Evolutionary conservation across 2,888 invertebrate species (phyloP).

Genomic region (Yponomeuta evonymella): DNA sequence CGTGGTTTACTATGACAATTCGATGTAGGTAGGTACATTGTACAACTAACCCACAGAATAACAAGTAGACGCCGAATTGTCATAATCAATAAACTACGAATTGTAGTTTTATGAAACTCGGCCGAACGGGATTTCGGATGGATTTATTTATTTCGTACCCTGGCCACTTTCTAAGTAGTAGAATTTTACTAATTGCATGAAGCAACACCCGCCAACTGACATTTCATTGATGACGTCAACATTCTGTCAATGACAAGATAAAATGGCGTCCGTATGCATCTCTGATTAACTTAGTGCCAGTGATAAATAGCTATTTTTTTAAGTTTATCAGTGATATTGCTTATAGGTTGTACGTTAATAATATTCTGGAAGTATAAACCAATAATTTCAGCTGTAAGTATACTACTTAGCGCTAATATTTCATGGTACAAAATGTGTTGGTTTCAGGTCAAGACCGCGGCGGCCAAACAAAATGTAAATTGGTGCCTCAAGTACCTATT

Average conservation of each 20-base stretch:
- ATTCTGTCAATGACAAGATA: constrained; percentile 35
- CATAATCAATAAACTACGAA: no score
- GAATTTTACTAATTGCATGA: background rate
- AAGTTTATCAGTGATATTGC: constrained; percentile 31
- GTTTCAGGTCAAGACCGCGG: constrained; percentile 19
- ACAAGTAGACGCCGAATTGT: no score
- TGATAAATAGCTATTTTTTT: constrained; percentile 35
- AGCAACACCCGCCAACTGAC: background rate
- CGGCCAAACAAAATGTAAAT: constrained; percentile 43
- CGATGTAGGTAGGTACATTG: no score
- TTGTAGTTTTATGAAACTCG: no score
- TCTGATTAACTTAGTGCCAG: constrained; percentile 40
- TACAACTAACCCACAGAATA: no score
- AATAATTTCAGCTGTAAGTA: constrained; percentile 25
- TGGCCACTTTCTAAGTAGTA: background rate
- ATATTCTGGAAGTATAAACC: constrained; percentile 14
- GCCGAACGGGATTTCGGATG: background rate
- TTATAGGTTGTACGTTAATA: constrained; percentile 26
- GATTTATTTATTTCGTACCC: background rate
- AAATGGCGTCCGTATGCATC: constrained; percentile 57
- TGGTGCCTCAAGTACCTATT: constrained; percentile 22
- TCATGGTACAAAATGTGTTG: background rate
- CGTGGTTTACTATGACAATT: no score
- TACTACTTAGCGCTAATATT: constrained; percentile 22
- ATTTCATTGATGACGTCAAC: constrained; percentile 9